Evolutionary conservation across 2,888 invertebrate species (phyloP), one percentile per base, ranked within the genome.

Genomic region (Agriopis leucophaearia): DNA sequence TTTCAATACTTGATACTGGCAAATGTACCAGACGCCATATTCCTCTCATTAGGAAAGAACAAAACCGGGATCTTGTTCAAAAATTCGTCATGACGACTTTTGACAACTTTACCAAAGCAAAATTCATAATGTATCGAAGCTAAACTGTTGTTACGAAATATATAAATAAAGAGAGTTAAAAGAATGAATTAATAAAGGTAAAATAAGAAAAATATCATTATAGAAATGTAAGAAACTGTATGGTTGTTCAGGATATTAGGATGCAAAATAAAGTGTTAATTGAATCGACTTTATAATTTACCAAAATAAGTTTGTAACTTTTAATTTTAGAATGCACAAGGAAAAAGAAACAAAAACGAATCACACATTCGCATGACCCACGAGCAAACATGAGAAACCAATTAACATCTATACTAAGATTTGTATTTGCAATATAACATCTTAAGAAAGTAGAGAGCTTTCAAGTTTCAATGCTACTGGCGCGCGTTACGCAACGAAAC

Each of bases 401-500:
- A 69, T 71, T 71, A 71, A 56, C 66, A 63, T 59, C 52, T 56
- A 55, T 42, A 63, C 18, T 52, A 64, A 62, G 55, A 40, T 38
- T 38, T 15, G 54, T 54, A 66, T 66, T 69, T 60, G 60, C 68
- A 60, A 69, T 60, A 48, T 52, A 54, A 58, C 40, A 45, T 16
- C 54, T 55, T 60, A 60, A 47, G 64, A 69, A 67, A 73, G 70
- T 50, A 10, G 50, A 54, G 58, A 74, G 68, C 70, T 72, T 72
- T 72, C 74, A 66, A 66, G 66, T 72, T 15, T 66, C 64, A 66
- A 60, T 66, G 65, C 64, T 60, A 68, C 55, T 45, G 61, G 35
- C 54, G 36, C 16, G 5, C 0, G 15, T 73, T 68, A 57, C 59
- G 59, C 59, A 71, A 73, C 48, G 5, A 35, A 66, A 56, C 66